phyloP scores from a whole-genome alignment of 2,797 vertebrate species.

The Okamejei kenojei region DNA sequence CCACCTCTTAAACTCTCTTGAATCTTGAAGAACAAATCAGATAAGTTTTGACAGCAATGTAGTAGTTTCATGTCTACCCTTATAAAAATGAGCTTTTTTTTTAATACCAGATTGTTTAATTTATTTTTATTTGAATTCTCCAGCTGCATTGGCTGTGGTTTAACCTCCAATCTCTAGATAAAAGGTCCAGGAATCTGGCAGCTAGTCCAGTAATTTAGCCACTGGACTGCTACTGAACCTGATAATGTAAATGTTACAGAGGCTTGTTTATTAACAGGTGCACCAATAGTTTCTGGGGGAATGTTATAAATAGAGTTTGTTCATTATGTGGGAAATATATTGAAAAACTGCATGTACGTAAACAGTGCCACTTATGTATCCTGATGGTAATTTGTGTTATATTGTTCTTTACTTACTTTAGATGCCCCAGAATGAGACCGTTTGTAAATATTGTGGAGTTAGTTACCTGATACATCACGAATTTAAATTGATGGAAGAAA shows the following conservation, averaged over 20 bases:
- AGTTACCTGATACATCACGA: conserved; percentile 84
- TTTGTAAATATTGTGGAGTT: conserved; percentile 79
- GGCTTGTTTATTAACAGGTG: not conserved
- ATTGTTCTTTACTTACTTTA: conserved; percentile 45
- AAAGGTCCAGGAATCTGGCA: no score
- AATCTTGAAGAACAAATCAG: no score
- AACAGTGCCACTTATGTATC: not conserved
- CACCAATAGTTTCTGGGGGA: not conserved
- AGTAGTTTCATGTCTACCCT: no score
- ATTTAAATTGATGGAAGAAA: conserved; percentile 72
- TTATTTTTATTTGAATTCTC: no score
- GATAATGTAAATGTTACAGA: not conserved
- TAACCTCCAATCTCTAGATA: no score
- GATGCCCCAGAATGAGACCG: conserved; percentile 75
- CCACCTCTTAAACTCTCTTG: no score
- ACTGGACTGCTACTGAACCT: no score
- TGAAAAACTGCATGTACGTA: not conserved
- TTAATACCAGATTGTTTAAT: no score
- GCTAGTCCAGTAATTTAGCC: no score
- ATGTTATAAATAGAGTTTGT: not conserved
- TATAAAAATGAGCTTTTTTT: no score
- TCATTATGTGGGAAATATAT: not conserved
- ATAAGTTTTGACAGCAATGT: no score
- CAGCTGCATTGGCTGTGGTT: no score
- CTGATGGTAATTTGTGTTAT: not conserved